These are phyloP conservation scores for Macroglossus sobrinus DNA, from an alignment of 2,113 vertebrate species.

Conservation along the genomic window DNA sequence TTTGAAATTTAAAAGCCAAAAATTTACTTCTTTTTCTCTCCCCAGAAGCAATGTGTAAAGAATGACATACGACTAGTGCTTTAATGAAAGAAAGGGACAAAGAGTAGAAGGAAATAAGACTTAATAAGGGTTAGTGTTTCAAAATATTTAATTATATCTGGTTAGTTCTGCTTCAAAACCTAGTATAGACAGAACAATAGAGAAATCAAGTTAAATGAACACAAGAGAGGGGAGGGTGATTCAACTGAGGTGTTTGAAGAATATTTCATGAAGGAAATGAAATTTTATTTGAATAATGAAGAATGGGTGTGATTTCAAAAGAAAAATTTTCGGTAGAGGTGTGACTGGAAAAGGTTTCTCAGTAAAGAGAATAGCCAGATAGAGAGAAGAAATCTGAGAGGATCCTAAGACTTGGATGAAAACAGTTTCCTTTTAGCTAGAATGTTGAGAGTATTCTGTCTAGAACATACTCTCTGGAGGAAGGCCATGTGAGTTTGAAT, in stretches of 20 bases:
- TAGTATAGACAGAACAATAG: background rate
- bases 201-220: background rate
- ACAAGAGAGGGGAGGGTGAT: background rate
- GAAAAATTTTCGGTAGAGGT: background rate
- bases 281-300: background rate
- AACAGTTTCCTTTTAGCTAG: background rate
- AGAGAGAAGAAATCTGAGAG: background rate
- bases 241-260: background rate
- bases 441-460: background rate
- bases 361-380: background rate
- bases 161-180: background rate
- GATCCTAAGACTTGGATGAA: background rate
- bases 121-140: background rate
- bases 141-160: background rate
- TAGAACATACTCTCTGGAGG: background rate
- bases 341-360: background rate
- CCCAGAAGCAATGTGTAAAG: background rate
- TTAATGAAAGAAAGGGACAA: background rate
- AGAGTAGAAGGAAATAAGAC: background rate
- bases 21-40: background rate
- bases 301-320: background rate
- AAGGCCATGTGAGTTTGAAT: background rate
- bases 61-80: too few species aligned
- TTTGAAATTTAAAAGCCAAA: background rate
- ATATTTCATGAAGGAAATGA: background rate